These are phyloP conservation scores for Bombus haemorrhoidalis DNA, from an alignment of 1,140 invertebrate species.

Conservation along the genomic window DNA sequence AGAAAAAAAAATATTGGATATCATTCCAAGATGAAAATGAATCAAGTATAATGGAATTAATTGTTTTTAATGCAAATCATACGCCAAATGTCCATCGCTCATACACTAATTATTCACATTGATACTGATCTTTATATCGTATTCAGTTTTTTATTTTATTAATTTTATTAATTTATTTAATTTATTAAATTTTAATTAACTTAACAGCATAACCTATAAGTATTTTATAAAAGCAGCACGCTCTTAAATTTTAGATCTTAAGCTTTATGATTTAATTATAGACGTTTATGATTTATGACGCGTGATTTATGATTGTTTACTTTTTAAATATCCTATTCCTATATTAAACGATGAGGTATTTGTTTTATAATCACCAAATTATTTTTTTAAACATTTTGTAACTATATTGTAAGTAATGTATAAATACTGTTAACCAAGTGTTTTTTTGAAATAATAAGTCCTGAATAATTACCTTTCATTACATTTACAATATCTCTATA, in stretches of 20 bases:
- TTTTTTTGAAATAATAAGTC: background rate
- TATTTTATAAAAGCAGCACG: no score
- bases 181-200: background rate
- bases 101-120: background rate
- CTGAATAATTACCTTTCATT: background rate
- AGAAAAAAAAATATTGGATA: slow-evolving; percentile 13
- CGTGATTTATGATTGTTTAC: background rate
- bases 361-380: background rate
- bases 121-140: no score
- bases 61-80: slow-evolving; percentile 22
- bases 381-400: background rate
- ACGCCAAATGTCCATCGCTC: background rate
- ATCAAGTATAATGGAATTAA: slow-evolving; percentile 36
- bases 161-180: no score
- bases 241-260: background rate
- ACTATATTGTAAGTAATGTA: background rate
- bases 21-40: background rate
- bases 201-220: no score
- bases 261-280: background rate
- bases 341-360: background rate
- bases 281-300: background rate
- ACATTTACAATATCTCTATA: background rate
- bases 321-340: background rate
- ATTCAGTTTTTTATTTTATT: background rate
- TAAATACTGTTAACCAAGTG: background rate